Evolutionary conservation across 2,888 invertebrate genomes (phyloP).

Genomic region (Drosophila imparisetae): DNA sequence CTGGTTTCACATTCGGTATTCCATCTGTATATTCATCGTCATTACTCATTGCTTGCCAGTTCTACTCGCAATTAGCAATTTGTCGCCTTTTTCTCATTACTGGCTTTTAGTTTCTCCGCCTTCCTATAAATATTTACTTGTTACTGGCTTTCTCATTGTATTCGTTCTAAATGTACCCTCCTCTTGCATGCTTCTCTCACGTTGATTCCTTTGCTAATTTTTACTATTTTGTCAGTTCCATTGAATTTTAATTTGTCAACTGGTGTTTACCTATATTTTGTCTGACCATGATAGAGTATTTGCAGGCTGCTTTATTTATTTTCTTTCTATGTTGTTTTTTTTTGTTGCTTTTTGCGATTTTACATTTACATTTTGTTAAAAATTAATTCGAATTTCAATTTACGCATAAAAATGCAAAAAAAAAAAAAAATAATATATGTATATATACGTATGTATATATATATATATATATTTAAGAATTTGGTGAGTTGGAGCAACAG

Average conservation of each 20-base stretch:
- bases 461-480: neutral
- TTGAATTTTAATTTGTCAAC: neutral
- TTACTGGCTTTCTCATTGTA: too few relatives aligned
- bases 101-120: neutral
- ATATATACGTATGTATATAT: neutral
- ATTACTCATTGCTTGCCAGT: neutral
- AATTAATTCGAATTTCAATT: constrained; percentile 57
- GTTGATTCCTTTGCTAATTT: neutral
- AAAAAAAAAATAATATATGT: neutral
- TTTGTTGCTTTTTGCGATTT: constrained; percentile 14
- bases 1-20: neutral
- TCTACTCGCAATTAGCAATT: neutral
- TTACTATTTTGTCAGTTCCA: neutral
- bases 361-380: constrained; percentile 27
- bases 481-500: constrained; percentile 8
- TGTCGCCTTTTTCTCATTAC: neutral
- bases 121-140: neutral
- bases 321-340: neutral
- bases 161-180: neutral
- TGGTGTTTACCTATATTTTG: neutral
- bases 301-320: neutral
- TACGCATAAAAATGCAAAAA: constrained; percentile 38
- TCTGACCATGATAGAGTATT: neutral
- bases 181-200: neutral
- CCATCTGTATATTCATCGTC: neutral